Percentiles rank a stretch among this genome's conserved stretches.
phyloP scores from a whole-genome alignment of 2,113 vertebrate genomes.

The Loxodonta africana region DNA sequence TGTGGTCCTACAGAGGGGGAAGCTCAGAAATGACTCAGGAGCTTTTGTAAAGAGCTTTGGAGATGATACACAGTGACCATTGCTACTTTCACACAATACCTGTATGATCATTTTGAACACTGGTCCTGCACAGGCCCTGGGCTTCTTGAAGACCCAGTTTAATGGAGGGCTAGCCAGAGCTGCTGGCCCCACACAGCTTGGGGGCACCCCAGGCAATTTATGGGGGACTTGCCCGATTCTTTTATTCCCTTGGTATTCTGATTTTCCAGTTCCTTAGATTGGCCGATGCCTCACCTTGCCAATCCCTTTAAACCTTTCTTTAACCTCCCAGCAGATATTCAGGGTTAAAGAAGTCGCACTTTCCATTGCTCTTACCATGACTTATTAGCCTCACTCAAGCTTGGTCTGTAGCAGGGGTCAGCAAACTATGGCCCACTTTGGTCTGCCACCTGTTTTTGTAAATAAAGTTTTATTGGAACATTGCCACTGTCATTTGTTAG shows the following conservation, averaged over 20 bases:
- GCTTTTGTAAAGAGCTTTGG: not conserved
- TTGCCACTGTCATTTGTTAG: not conserved
- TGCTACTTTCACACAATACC: not conserved
- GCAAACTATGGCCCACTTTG: not conserved
- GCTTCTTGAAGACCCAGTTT: not conserved
- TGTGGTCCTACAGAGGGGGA: not conserved
- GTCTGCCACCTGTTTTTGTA: not conserved
- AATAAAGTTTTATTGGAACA: slow-evolving; percentile 1
- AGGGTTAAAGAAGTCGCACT: not conserved
- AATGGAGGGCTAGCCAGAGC: too few species aligned
- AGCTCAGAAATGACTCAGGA: not conserved
- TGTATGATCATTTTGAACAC: not conserved
- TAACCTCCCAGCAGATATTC: not conserved
- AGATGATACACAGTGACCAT: not conserved
- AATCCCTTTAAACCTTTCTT: not conserved
- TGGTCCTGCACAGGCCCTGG: not conserved
- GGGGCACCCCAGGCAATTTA: accelerated
- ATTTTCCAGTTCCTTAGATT: not conserved
- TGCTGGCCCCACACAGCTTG: accelerated
- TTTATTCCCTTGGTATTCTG: not conserved
- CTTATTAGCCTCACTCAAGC: not conserved
- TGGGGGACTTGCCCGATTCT: too few species aligned
- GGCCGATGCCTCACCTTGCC: accelerated
- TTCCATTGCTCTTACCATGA: not conserved
- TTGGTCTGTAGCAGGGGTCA: not conserved